A percentile compares a stretch with the other conserved stretches of the same genome.
Conservation (phyloP, 1,140 invertebrate genomes). For the Varroa destructor region DNA sequence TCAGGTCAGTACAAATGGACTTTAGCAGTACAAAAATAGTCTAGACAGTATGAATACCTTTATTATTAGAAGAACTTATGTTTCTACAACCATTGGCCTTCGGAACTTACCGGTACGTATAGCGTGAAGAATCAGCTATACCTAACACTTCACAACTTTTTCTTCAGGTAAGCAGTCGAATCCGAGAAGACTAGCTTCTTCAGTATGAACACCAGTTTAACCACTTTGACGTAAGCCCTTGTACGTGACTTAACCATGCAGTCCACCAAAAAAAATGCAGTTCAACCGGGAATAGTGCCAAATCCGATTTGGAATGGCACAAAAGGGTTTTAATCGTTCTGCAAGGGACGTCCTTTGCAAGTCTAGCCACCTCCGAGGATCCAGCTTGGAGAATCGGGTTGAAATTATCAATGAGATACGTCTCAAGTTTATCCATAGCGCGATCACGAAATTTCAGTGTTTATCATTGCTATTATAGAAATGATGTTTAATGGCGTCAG, state of each 20-base stretch:
- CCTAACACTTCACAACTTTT: no score
- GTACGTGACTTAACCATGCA: neutral
- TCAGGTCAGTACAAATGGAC: no score
- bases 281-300: neutral
- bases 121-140: no score
- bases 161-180: neutral
- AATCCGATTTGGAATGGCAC: no score
- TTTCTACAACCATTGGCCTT: no score
- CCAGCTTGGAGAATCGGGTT: neutral
- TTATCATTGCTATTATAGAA: neutral
- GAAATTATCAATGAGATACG: neutral
- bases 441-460: neutral
- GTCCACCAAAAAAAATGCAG: conserved; percentile 11
- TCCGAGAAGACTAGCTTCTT: neutral
- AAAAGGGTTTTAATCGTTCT: neutral
- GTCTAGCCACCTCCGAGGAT: neutral
- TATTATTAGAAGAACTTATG: no score
- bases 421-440: neutral
- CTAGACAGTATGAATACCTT: no score
- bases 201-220: conserved; percentile 1
- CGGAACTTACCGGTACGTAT: no score
- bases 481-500: neutral
- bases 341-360: neutral
- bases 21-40: no score
- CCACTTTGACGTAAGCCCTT: conserved; percentile 10